Evolutionary conservation across 2,888 invertebrate species (phyloP).

Genomic region (Norana najaformis): DNA sequence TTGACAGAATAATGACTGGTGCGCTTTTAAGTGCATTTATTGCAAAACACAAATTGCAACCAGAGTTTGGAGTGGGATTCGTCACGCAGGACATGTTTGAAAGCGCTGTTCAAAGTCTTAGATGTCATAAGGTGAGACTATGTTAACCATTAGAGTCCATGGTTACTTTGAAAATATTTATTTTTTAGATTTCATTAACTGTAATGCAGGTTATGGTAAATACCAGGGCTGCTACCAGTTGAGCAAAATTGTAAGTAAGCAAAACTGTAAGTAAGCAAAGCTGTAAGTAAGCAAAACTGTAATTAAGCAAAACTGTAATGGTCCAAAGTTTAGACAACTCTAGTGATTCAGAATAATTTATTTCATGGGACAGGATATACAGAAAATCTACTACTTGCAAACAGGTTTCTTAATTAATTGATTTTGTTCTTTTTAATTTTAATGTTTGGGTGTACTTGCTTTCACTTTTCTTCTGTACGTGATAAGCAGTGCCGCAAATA

Average conservation of each 20-base stretch:
- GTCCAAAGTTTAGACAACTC: neutral
- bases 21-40: neutral
- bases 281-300: too few species aligned
- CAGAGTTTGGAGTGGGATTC: neutral
- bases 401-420: too few species aligned
- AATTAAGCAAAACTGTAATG: neutral
- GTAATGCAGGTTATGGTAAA: neutral
- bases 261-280: too few species aligned
- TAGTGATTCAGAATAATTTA: neutral
- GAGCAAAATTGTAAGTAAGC: too few species aligned
- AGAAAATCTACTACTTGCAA: too few species aligned
- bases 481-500: too few species aligned
- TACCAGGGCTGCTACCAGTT: too few species aligned
- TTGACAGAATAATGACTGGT: conserved; percentile 6
- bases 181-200: too few species aligned
- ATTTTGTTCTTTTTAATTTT: too few species aligned
- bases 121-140: conserved; percentile 1
- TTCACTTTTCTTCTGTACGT: too few species aligned
- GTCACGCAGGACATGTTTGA: neutral
- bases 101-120: neutral
- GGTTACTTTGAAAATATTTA: neutral
- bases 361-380: neutral
- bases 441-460: too few species aligned
- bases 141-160: too few species aligned
- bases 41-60: conserved; percentile 5